phyloP scores from a whole-genome alignment of 2,113 vertebrate genomes.

The Hystrix cristata region DNA sequence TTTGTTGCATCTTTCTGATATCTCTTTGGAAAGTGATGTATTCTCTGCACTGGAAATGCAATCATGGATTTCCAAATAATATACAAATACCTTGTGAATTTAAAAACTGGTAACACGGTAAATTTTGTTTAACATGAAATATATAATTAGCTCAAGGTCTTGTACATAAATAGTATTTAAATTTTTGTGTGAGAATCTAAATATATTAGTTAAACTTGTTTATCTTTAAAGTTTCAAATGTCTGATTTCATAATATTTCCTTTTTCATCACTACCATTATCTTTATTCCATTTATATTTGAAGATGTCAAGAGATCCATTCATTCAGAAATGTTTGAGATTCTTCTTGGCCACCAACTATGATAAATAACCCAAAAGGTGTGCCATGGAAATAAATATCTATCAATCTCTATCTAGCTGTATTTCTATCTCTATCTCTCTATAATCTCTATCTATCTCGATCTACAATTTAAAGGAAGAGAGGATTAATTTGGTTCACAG shows the following conservation, averaged over 20 bases:
- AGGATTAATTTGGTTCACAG: no score
- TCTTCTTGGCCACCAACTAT: background rate
- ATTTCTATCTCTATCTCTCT: background rate
- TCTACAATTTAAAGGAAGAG: background rate
- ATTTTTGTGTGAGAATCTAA: background rate
- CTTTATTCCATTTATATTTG: constrained; percentile 41
- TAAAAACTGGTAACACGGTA: constrained; percentile 34
- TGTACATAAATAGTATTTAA: constrained; percentile 15
- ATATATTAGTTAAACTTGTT: background rate
- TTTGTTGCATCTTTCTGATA: background rate
- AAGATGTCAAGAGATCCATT: background rate
- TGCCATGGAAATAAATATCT: background rate
- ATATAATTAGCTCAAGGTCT: constrained; percentile 13
- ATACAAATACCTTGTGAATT: background rate
- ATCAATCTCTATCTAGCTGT: background rate
- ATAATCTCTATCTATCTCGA: background rate
- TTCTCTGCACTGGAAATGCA: background rate
- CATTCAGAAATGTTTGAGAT: background rate
- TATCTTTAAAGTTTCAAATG: background rate
- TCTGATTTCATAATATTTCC: background rate
- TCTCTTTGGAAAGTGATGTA: background rate
- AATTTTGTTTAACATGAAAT: background rate
- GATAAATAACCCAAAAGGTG: background rate
- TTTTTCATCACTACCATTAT: background rate
- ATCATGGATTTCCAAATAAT: constrained; percentile 17